phyloP scores from a whole-genome alignment of 2,888 invertebrate genomes.

The Galerucella nymphaeae region DNA sequence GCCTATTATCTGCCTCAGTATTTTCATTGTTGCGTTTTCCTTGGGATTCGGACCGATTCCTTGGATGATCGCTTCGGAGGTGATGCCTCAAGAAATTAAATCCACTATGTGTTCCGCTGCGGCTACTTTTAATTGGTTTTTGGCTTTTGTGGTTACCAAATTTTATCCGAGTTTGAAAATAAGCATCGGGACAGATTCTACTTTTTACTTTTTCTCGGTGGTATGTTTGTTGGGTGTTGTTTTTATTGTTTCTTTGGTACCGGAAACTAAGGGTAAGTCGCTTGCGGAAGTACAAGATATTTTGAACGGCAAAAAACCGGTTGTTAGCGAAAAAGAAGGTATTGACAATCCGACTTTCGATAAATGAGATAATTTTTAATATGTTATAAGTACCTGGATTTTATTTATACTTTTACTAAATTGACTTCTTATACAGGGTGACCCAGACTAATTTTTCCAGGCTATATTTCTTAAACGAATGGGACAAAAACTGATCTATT shows the following conservation, averaged over 20 bases:
- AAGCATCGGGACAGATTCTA: slow-evolving; percentile 70
- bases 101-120: slow-evolving; percentile 80
- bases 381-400: slow-evolving; percentile 26
- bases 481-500: too few species aligned
- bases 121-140: slow-evolving; percentile 83
- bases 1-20: slow-evolving; percentile 77
- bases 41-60: slow-evolving; percentile 89
- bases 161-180: slow-evolving; percentile 71
- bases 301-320: slow-evolving; percentile 38
- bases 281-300: slow-evolving; percentile 51
- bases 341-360: slow-evolving; percentile 47
- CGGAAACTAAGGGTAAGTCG: slow-evolving; percentile 76
- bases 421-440: not conserved
- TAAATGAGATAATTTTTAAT: slow-evolving; percentile 9
- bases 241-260: slow-evolving; percentile 76
- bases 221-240: slow-evolving; percentile 73
- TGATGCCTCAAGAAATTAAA: slow-evolving; percentile 83
- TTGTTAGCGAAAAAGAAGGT: slow-evolving; percentile 42
- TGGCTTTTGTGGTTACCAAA: slow-evolving; percentile 83
- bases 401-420: not conserved
- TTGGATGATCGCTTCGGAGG: slow-evolving; percentile 85
- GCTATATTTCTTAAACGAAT: too few species aligned
- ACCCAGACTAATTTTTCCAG: too few species aligned
- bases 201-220: slow-evolving; percentile 80
- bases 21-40: slow-evolving; percentile 84